Percentiles rank a stretch among this genome's conserved stretches.
These are phyloP conservation scores for Tetrao urogallus DNA, from an alignment of 2,113 vertebrate species.

Conservation along the genomic window DNA sequence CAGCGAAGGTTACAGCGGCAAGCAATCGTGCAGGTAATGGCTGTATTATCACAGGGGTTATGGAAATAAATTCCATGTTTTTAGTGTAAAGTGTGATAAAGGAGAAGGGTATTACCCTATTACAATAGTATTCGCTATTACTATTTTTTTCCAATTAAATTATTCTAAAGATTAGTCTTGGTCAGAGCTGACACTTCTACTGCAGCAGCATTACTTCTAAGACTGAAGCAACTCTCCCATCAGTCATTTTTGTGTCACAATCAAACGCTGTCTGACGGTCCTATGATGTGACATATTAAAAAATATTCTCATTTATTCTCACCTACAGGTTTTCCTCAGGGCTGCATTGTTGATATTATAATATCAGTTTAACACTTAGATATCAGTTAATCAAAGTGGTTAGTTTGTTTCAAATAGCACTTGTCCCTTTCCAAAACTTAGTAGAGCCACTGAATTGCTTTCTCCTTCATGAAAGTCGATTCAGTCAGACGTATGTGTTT, in stretches of 20 bases:
- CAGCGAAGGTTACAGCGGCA: slow-evolving; percentile 91
- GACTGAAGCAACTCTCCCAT: not conserved
- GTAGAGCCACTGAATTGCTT: not conserved
- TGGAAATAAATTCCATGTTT: not conserved
- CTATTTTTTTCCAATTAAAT: not conserved
- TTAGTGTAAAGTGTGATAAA: not conserved
- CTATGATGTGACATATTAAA: not conserved
- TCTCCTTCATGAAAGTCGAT: not conserved
- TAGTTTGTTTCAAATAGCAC: not conserved
- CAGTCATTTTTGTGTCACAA: not conserved
- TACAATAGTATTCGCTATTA: not conserved
- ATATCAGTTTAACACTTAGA: not conserved
- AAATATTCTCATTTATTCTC: not conserved
- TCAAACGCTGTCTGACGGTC: not conserved
- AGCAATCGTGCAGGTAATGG: slow-evolving; percentile 92
- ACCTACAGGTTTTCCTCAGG: not conserved
- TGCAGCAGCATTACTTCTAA: not conserved
- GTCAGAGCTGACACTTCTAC: not conserved
- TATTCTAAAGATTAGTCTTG: not conserved
- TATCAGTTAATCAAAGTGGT: not conserved
- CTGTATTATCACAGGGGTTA: not conserved
- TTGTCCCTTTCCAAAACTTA: not conserved
- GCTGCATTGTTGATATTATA: not conserved
- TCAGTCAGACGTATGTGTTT: not conserved
- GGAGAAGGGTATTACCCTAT: not conserved